These are phyloP conservation scores for Holacanthella duospinosa DNA, from an alignment of 2,888 invertebrate species.

Conservation along the genomic window DNA sequence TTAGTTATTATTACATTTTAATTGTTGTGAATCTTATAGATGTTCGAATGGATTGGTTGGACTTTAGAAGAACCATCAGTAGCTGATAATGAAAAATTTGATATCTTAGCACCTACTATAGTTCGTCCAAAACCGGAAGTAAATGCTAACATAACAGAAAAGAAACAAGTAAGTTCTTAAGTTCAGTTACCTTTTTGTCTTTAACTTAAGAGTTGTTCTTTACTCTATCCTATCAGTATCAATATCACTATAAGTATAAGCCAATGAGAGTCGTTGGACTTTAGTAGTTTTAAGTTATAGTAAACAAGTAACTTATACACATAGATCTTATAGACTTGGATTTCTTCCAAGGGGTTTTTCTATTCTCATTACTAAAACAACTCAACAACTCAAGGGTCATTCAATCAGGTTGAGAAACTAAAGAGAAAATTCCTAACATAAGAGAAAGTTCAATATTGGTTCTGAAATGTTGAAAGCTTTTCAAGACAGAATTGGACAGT, in stretches of 20 bases:
- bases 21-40: constrained; percentile 44
- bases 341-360: too few relatives aligned
- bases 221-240: background rate
- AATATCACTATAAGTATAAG: background rate
- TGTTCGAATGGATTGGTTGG: constrained; percentile 95
- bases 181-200: too few relatives aligned
- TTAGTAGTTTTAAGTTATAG: background rate
- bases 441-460: too few relatives aligned
- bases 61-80: constrained; percentile 73
- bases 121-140: constrained; percentile 50
- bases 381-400: too few relatives aligned
- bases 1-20: too few relatives aligned
- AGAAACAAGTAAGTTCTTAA: background rate
- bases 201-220: background rate
- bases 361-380: too few relatives aligned
- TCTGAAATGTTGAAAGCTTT: too few relatives aligned
- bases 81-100: constrained; percentile 72
- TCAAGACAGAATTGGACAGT: too few relatives aligned
- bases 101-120: constrained; percentile 75
- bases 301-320: too few relatives aligned
- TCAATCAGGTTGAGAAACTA: too few relatives aligned
- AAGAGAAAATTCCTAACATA: too few relatives aligned
- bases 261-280: background rate
- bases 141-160: constrained; percentile 5
- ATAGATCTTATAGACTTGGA: too few relatives aligned